Evolutionary conservation across 1,140 invertebrate genomes (phyloP), one percentile per base, ranked within the genome.

Genomic region (Araneus ventricosus): DNA sequence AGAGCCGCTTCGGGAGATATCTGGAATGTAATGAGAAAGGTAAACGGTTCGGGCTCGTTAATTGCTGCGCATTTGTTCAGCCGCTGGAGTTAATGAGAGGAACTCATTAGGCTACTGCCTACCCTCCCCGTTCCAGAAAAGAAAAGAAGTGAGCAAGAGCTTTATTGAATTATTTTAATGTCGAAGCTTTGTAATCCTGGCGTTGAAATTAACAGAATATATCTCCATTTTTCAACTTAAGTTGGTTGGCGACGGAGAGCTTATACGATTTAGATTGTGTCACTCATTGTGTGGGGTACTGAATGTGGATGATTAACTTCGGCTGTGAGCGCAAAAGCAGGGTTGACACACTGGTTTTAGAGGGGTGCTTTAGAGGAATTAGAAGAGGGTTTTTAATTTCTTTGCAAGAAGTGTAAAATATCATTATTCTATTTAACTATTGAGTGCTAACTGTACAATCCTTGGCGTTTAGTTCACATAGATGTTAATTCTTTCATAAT

Each of bases 131-230:
- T 30, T 2, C 34, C 30, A 34, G 41, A 6, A 75, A 75, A 79
- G 30, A 89, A 79, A 79, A 89, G 41, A 80, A 89, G 63, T 10
- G 63, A 14, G 30, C 45, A 34, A 57, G 41, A 34, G 57, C 57
- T 61, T 89, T 79, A 89, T 89, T 79, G 63, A 89, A 89, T 89
- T 79, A 79, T 89, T 52, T 89, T 89, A 79, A 88, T 75, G 63
- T 63, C 30, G 41, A 57, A 89, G 67, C 67, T 79, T 57, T 63
- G 63, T 52, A 89, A 52, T 79, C 70, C 84, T 20, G 14, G 27
- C 70, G 30, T 22, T 75, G 70, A 75, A 75, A 75, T 75, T 75
- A 75, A 75, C 70, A 75, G 30, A 75, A 75, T 75, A 75, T 75
- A 37, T 75, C 70, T 75, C 70, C 70, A 75, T 75, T 75, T 75